Base-by-base conservation (phyloP, 2,797 vertebrate species). In the Eulemur mongoz region DNA sequence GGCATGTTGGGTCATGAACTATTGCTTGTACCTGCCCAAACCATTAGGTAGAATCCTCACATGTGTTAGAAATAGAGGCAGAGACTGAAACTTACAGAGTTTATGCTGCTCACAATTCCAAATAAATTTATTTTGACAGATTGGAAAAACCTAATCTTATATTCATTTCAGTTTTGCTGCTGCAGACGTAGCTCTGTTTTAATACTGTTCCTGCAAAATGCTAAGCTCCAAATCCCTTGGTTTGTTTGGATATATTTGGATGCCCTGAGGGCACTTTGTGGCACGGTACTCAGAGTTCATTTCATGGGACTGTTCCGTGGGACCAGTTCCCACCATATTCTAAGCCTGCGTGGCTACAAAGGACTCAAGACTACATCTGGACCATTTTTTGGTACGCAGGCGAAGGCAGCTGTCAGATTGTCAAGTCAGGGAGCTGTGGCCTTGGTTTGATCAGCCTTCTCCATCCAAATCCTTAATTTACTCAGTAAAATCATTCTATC, bases 51-150 rank as follows among this genome's bases (percentile, higher is more conserved):
- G 81, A 92, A 79, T 38, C 67, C 38, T 76, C 89, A 57, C 18
- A 35, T 73, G 40, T 63, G 25, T 63, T 89, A 63, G 48, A 73
- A 85, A 38, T 30, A 91, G 67, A 96, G 61, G 50, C 69, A 89
- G 76, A 76, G 75, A 27, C 75, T 50, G 20, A 57, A 89, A 91
- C 43, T 93, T 87, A 73, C 2, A 75, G 83, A 84, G 61, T 93
- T 95, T 59, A 88, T 20, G 30, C 73, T 89, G 69, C 32, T 97
- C 90, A 85, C 78, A 82, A 67, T 83, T 92, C 52, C 72, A 88
- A 93, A 73, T 85, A 93, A 96, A 97, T 95, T 79, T 76, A 95
- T 88, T 96, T 86, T 96, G 91, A 96, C 93, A 97, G 89, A 63
- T 27, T 40, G 43, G 75, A 87, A 94, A 83, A 94, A 69, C 35